Percentiles rank a stretch among this genome's conserved stretches.
phyloP scores from a whole-genome alignment of 2,113 vertebrate genomes.

The Nothobranchius furzeri region DNA sequence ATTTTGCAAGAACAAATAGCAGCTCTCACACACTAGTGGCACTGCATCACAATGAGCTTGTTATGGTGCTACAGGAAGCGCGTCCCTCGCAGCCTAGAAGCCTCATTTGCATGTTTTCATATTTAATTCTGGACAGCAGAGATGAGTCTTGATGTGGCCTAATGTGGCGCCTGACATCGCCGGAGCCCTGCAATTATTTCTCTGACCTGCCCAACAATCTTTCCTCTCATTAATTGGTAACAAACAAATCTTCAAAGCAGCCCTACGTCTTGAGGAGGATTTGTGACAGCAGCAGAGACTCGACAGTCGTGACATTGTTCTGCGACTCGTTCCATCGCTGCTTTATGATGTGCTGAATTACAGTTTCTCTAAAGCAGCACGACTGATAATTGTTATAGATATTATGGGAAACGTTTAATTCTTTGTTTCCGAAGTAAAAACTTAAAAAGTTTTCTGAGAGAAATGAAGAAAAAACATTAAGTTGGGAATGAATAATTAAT shows the following conservation, averaged over 20 bases:
- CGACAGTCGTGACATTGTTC: constrained; percentile 21
- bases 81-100: constrained; percentile 37
- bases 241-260: constrained; percentile 77
- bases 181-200: constrained; percentile 74
- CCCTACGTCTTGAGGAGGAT: constrained; percentile 45
- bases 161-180: constrained; percentile 76
- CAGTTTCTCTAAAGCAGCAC: constrained; percentile 25
- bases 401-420: constrained; percentile 22
- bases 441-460: constrained; percentile 11
- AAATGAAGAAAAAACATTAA: constrained; percentile 24
- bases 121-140: constrained; percentile 74
- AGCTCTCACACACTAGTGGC: constrained; percentile 59
- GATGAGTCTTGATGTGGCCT: constrained; percentile 77
- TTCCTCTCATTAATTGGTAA: constrained; percentile 77
- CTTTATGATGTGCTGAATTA: constrained; percentile 51
- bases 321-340: constrained; percentile 18
- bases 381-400: constrained; percentile 30
- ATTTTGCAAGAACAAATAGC: constrained; percentile 54
- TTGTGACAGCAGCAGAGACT: constrained; percentile 33
- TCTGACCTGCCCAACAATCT: constrained; percentile 75
- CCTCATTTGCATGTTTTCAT: constrained; percentile 80
- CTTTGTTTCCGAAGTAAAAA: constrained; percentile 4
- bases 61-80: constrained; percentile 69
- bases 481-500: constrained; percentile 57
- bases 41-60: constrained; percentile 74